Percentiles rank a stretch among this genome's conserved stretches.
Conservation (phyloP, 2,888 invertebrate genomes). For the Cyaniris semiargus region DNA sequence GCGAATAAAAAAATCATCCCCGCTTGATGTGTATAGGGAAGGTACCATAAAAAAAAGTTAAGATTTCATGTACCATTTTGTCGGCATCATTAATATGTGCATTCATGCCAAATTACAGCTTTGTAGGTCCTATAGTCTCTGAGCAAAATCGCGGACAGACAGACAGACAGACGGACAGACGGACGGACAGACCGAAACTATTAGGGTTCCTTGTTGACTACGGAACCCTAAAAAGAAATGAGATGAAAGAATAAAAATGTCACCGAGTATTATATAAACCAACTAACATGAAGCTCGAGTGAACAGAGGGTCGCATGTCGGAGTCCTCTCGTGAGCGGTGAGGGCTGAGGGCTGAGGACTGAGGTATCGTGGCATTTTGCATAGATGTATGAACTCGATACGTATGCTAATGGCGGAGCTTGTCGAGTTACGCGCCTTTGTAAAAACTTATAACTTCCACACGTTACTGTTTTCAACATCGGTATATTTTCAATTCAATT, state of each 20-base stretch:
- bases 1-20: too few relatives aligned
- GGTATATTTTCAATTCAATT: background rate
- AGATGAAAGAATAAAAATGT: background rate
- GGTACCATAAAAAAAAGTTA: too few relatives aligned
- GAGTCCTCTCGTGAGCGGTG: conserved; percentile 11
- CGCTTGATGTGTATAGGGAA: too few relatives aligned
- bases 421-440: conserved; percentile 73
- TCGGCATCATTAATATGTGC: too few relatives aligned
- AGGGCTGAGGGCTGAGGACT: background rate
- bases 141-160: too few relatives aligned
- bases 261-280: background rate
- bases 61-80: too few relatives aligned
- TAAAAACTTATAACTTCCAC: conserved; percentile 47
- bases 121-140: too few relatives aligned
- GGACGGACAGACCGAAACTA: too few relatives aligned
- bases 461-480: background rate
- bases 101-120: too few relatives aligned
- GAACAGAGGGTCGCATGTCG: background rate
- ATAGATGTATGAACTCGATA: conserved; percentile 80
- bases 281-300: background rate
- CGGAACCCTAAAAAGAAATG: too few relatives aligned
- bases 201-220: too few relatives aligned
- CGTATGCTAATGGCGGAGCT: conserved; percentile 70
- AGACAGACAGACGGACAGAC: too few relatives aligned
- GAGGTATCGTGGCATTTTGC: conserved; percentile 77